A percentile compares a stretch with the other conserved stretches of the same genome.
phyloP scores from a whole-genome alignment of 2,888 invertebrate species.

The Hirtodrosophila histrioides region DNA sequence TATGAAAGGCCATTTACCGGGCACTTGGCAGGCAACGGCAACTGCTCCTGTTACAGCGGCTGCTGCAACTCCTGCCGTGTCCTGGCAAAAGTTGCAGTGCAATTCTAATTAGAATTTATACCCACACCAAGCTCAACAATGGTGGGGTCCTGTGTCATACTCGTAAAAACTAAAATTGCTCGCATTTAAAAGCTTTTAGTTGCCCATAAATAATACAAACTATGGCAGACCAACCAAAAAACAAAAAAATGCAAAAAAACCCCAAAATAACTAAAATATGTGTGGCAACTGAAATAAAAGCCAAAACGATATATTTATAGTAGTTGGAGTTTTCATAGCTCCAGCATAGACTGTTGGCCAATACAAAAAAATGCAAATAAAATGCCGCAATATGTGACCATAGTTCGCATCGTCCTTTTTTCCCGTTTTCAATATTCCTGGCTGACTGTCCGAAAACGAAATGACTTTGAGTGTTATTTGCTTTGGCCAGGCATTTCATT shows the following conservation, averaged over 20 bases:
- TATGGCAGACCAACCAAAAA: conserved; percentile 47
- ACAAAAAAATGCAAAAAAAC: conserved; percentile 11
- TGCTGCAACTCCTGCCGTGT: conserved; percentile 9
- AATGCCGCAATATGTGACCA: conserved; percentile 53
- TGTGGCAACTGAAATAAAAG: conserved; percentile 49
- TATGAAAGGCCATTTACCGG: conserved; percentile 55
- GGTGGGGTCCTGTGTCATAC: conserved; percentile 42
- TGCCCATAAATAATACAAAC: conserved; percentile 73
- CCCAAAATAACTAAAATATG: neutral
- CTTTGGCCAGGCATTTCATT: conserved; percentile 71
- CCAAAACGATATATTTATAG: conserved; percentile 70
- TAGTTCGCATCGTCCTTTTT: neutral
- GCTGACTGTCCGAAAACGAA: conserved; percentile 55
- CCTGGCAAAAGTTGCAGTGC: conserved; percentile 49
- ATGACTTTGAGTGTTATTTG: conserved; percentile 76
- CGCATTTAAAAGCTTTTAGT: conserved; percentile 76
- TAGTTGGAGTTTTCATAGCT: no score
- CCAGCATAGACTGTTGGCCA: conserved; percentile 11
- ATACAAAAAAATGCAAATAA: conserved; percentile 38
- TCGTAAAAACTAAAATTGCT: conserved; percentile 67
- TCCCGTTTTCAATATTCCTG: conserved; percentile 30
- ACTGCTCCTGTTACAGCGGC: conserved; percentile 1
- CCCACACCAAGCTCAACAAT: conserved; percentile 45
- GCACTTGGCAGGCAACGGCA: conserved; percentile 36
- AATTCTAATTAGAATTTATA: conserved; percentile 78